Conservation (phyloP, 2,797 vertebrate genomes). For the Characodon lateralis region DNA sequence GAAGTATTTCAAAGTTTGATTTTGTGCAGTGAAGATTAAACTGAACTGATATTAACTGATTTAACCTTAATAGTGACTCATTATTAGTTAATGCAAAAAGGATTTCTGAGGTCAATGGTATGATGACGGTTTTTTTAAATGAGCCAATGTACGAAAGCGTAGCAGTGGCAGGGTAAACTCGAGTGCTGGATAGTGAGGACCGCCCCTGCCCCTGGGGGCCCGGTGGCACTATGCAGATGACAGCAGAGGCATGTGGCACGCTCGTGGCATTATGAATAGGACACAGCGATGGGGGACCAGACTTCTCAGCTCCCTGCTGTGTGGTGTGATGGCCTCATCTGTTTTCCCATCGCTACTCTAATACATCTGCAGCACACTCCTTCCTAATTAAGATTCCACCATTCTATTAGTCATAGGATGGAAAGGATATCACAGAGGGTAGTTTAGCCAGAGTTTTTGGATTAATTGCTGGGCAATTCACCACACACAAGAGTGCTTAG, state of each 20-base stretch:
- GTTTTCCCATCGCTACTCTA: constrained; percentile 79
- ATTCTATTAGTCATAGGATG: constrained; percentile 82
- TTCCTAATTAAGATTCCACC: constrained; percentile 84
- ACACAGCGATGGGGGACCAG: constrained; percentile 76
- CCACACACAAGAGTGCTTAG: constrained; percentile 71
- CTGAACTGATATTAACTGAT: not conserved
- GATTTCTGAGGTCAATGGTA: constrained; percentile 40
- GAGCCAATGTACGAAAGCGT: constrained; percentile 55
- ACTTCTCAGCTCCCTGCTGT: constrained; percentile 77
- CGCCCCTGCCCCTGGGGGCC: constrained; percentile 59
- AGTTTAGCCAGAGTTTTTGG: constrained; percentile 82
- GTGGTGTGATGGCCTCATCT: constrained; percentile 82
- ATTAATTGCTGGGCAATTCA: constrained; percentile 82
- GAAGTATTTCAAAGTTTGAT: not conserved
- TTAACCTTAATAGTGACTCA: not conserved
- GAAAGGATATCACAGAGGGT: constrained; percentile 76
- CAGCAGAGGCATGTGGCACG: constrained; percentile 77
- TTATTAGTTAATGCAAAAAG: constrained; percentile 11
- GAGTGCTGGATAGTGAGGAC: constrained; percentile 51
- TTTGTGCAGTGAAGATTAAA: not conserved
- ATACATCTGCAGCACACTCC: constrained; percentile 79
- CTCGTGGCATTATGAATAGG: constrained; percentile 79
- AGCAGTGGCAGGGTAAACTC: constrained; percentile 54
- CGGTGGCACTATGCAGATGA: constrained; percentile 71
- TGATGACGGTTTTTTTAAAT: constrained; percentile 45